A percentile compares a stretch with the other conserved stretches of the same genome.
Evolutionary conservation across 2,888 invertebrate species (phyloP).

Genomic region (Zaprionus lineosus): DNA sequence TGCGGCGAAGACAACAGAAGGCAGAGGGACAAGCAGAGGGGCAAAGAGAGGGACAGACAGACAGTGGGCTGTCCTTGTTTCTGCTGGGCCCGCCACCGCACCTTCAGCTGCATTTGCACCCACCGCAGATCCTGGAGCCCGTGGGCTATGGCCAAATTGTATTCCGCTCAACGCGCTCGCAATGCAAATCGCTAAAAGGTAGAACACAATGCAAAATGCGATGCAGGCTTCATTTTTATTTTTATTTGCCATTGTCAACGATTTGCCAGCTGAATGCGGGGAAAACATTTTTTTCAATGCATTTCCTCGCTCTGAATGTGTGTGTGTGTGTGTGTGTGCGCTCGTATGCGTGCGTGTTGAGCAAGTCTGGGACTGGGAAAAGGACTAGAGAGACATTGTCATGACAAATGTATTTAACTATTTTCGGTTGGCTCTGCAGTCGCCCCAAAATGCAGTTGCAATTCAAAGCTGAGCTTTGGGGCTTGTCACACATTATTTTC

Average conservation of each 20-base stretch:
- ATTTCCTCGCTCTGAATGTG: conserved; percentile 25
- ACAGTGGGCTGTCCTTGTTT: neutral
- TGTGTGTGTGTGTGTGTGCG: conserved; percentile 3
- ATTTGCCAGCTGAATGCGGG: conserved; percentile 73
- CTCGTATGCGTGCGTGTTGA: neutral
- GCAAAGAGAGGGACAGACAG: too few species aligned
- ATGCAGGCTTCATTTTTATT: conserved; percentile 32
- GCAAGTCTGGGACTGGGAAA: conserved; percentile 4
- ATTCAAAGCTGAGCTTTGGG: conserved; percentile 58
- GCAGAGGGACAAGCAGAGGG: too few species aligned
- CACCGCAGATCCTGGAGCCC: conserved; percentile 5
- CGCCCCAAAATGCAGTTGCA: conserved; percentile 57
- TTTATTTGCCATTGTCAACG: conserved; percentile 75
- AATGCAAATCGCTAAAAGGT: conserved; percentile 78
- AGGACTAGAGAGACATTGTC: too few species aligned
- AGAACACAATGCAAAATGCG: conserved; percentile 58
- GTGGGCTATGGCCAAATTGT: conserved; percentile 70
- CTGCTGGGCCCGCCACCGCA: neutral
- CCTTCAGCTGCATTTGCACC: conserved; percentile 5
- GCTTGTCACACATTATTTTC: conserved; percentile 78
- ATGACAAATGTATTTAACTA: conserved; percentile 79
- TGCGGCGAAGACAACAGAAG: too few species aligned
- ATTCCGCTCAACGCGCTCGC: conserved; percentile 75
- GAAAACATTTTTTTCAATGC: conserved; percentile 60
- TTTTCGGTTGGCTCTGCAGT: conserved; percentile 64